Percentiles rank a stretch among this genome's conserved stretches.
phyloP scores from a whole-genome alignment of 2,113 vertebrate genomes.

The Urocitellus parryii region DNA sequence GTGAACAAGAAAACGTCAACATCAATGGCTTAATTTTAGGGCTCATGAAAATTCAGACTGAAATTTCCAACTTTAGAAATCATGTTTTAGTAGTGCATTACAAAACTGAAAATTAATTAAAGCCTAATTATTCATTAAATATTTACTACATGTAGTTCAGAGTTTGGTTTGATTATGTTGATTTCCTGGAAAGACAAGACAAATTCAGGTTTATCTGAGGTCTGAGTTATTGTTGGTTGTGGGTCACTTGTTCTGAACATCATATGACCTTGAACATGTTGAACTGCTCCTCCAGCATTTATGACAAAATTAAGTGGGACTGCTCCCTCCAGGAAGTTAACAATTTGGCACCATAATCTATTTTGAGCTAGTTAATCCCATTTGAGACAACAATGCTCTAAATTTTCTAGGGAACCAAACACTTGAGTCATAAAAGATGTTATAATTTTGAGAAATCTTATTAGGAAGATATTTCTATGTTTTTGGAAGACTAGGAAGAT shows the following conservation, averaged over 20 bases:
- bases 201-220: neutral
- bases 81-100: neutral
- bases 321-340: neutral
- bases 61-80: conserved; percentile 20
- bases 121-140: conserved; percentile 52
- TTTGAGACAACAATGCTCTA: conserved; percentile 6
- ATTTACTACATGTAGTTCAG: neutral
- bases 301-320: neutral
- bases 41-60: neutral
- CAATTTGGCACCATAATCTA: neutral
- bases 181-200: neutral
- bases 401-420: neutral
- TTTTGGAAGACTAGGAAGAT: neutral
- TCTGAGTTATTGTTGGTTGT: conserved; percentile 31
- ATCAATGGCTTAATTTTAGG: conserved; percentile 9
- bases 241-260: neutral
- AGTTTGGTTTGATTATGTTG: conserved; percentile 2
- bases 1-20: conserved; percentile 33
- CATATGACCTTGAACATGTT: neutral
- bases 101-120: conserved; percentile 12
- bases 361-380: conserved; percentile 6
- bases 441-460: conserved; percentile 31
- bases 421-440: conserved; percentile 31
- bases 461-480: neutral
- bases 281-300: conserved; percentile 1